Evolutionary conservation across 2,113 vertebrate genomes (phyloP).

Genomic region (rabbit (Oryctolagus cuniculus)): DNA sequence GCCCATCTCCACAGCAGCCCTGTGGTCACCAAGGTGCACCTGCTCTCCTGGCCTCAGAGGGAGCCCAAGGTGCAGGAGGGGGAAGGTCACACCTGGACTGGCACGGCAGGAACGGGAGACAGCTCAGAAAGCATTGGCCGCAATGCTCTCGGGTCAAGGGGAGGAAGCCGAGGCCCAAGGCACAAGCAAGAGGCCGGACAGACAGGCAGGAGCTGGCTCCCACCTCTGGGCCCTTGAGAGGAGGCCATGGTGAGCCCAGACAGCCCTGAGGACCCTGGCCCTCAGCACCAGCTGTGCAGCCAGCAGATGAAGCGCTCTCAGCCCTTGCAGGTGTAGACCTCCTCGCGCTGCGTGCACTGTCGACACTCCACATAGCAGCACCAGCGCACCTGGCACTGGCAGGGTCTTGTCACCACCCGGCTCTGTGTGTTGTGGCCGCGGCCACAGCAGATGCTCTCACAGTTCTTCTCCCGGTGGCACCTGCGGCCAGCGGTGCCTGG

Average conservation of each 20-base stretch:
- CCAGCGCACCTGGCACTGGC: constrained; percentile 99
- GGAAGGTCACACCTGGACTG: background rate
- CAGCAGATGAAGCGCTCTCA: background rate
- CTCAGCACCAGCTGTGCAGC: too few species aligned
- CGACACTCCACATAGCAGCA: constrained; percentile 99
- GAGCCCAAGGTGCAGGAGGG: background rate
- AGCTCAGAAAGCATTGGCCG: constrained; percentile 62
- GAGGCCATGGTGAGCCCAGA: background rate
- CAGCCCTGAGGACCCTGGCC: background rate
- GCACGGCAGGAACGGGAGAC: background rate
- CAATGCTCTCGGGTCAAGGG: constrained; percentile 51
- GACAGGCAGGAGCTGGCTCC: background rate
- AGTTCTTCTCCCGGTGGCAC: constrained; percentile 99
- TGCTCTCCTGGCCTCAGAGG: background rate
- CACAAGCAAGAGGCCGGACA: background rate
- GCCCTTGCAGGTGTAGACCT: constrained; percentile 94
- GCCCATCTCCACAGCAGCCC: background rate
- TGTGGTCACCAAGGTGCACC: background rate
- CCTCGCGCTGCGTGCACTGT: constrained; percentile 98
- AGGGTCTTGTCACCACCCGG: constrained; percentile 95
- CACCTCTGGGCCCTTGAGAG: background rate
- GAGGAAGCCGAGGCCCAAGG: background rate
- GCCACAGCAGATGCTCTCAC: constrained; percentile 98
- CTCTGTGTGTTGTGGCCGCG: constrained; percentile 99
- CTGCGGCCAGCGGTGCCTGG: constrained; percentile 95